These are phyloP conservation scores for Nemapogon koenigi DNA, from an alignment of 2,888 invertebrate species.

Conservation along the genomic window DNA sequence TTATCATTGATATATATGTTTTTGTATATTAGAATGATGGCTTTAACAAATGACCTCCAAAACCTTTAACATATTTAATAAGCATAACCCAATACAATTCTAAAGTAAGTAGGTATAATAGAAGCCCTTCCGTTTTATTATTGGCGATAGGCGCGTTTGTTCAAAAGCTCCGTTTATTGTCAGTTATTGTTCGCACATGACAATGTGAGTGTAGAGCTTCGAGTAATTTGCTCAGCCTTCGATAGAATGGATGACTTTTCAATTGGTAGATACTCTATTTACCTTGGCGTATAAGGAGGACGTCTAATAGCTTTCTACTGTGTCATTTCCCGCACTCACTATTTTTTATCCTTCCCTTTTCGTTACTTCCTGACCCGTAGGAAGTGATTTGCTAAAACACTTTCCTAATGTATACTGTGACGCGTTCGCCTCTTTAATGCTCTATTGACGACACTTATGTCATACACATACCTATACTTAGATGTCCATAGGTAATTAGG, in stretches of 20 bases:
- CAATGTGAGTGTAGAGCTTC: constrained; percentile 27
- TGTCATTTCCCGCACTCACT: constrained; percentile 58
- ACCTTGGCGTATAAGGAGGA: constrained; percentile 34
- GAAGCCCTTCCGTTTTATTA: constrained; percentile 9
- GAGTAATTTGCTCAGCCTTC: constrained; percentile 25
- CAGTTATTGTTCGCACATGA: constrained; percentile 32
- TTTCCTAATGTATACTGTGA: constrained; percentile 57
- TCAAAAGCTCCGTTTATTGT: constrained; percentile 30
- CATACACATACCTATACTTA: too few species aligned
- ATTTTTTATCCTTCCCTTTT: constrained; percentile 43
- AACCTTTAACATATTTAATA: too few species aligned
- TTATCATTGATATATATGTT: too few species aligned
- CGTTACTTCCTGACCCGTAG: constrained; percentile 29
- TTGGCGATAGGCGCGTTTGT: constrained; percentile 26
- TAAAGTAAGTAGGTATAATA: too few species aligned
- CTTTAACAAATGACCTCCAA: too few species aligned
- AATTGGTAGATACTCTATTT: constrained; percentile 52
- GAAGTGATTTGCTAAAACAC: constrained; percentile 63
- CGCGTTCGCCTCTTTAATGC: constrained; percentile 50
- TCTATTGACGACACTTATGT: constrained; percentile 52
- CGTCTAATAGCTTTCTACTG: constrained; percentile 40
- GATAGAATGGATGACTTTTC: constrained; percentile 49
- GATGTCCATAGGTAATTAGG: too few species aligned
- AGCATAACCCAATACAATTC: too few species aligned
- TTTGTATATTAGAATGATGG: too few species aligned